Evolutionary conservation across 2,888 invertebrate species (phyloP).

Genomic region (Iphiclides podalirius): DNA sequence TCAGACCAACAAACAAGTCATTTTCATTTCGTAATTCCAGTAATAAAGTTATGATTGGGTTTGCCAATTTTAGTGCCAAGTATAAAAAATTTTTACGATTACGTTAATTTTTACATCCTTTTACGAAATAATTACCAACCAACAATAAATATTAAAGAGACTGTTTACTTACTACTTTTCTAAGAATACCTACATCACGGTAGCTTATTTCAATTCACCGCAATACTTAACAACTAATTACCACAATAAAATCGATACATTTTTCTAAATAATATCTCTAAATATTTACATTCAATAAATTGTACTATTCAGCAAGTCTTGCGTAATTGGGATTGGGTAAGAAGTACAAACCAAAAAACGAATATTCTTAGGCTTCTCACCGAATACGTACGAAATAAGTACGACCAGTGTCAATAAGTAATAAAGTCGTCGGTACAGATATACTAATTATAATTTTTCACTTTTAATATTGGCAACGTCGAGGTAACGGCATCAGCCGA

Average conservation of each 20-base stretch:
- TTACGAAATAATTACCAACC: background rate
- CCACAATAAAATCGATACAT: too few relatives aligned
- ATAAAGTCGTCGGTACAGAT: conserved; percentile 17
- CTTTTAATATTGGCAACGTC: conserved; percentile 48
- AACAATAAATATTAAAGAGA: background rate
- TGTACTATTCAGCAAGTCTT: too few relatives aligned
- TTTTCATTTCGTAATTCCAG: background rate
- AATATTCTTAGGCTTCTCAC: too few relatives aligned
- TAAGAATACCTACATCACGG: too few relatives aligned
- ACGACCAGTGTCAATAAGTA: conserved; percentile 6
- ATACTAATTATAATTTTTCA: conserved; percentile 38
- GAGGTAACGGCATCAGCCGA: conserved; percentile 43
- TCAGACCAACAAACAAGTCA: too few relatives aligned
- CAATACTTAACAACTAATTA: too few relatives aligned
- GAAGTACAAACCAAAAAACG: too few relatives aligned
- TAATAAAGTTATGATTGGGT: background rate
- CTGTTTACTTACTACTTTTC: background rate
- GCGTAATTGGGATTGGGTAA: too few relatives aligned
- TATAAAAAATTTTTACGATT: conserved; percentile 1
- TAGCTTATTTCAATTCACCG: too few relatives aligned
- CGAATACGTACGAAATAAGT: too few relatives aligned
- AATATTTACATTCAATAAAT: too few relatives aligned
- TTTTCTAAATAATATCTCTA: too few relatives aligned
- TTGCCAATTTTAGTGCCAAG: background rate
- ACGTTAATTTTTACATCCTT: conserved; percentile 1